phyloP scores from a whole-genome alignment of 2,888 invertebrate species.

The Mantis religiosa region DNA sequence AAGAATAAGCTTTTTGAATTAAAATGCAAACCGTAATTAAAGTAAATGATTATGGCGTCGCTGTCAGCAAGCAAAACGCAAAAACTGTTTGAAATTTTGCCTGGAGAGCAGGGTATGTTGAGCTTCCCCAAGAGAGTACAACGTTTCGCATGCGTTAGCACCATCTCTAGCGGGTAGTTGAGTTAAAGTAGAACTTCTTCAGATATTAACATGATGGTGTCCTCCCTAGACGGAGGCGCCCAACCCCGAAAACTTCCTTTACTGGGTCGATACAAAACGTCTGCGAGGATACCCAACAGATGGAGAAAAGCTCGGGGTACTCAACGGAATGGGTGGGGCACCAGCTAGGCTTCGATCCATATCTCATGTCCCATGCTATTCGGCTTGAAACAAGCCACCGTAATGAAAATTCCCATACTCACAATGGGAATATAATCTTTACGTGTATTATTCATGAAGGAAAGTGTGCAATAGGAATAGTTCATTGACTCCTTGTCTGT shows the following conservation, averaged over 20 bases:
- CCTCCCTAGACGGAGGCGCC: neutral
- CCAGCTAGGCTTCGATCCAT: neutral
- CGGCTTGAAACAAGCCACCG: neutral
- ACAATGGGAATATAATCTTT: too few relatives aligned
- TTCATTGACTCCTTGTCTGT: too few relatives aligned
- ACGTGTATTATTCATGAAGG: too few relatives aligned
- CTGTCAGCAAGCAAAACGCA: neutral
- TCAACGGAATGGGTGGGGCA: neutral
- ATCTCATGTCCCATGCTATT: neutral
- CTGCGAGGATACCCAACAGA: neutral
- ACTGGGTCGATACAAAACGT: constrained; percentile 16
- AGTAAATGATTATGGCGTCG: neutral
- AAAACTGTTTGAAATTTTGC: neutral
- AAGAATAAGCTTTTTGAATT: too few relatives aligned
- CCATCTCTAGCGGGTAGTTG: neutral
- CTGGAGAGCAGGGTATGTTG: neutral
- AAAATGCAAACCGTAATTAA: neutral
- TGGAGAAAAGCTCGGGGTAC: neutral
- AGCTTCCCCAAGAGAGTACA: neutral
- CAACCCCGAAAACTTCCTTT: constrained; percentile 15
- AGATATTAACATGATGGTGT: neutral
- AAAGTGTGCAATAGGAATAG: too few relatives aligned
- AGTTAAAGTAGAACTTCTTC: neutral
- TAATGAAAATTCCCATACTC: too few relatives aligned
- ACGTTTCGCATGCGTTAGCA: neutral